phyloP scores from a whole-genome alignment of 1,140 invertebrate species.

The Meloidogyne floridensis region DNA sequence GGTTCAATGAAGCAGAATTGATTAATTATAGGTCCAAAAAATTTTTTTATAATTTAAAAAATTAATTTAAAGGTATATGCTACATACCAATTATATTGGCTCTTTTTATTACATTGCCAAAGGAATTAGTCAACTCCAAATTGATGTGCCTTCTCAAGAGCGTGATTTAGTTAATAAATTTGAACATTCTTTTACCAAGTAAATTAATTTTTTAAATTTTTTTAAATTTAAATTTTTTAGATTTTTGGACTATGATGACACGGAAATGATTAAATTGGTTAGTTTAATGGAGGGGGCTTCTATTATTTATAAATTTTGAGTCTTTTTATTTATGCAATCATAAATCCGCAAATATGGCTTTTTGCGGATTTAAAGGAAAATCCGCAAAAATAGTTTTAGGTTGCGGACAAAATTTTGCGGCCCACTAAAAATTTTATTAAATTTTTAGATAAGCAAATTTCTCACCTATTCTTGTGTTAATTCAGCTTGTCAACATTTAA shows the following conservation, averaged over 20 bases:
- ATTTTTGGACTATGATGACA: slow-evolving; percentile 42
- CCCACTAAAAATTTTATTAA: not conserved
- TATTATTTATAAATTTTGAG: not conserved
- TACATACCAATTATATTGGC: slow-evolving; percentile 45
- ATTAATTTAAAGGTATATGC: slow-evolving; percentile 39
- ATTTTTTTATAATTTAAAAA: not conserved
- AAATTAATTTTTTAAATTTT: not conserved
- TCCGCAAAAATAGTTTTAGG: no score
- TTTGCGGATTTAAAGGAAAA: no score
- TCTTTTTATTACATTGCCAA: slow-evolving; percentile 44
- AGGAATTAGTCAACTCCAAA: slow-evolving; percentile 35
- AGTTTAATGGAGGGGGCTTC: not conserved
- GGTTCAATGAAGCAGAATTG: slow-evolving; percentile 53
- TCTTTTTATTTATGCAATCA: not conserved
- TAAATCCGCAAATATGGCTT: no score
- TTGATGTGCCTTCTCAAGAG: slow-evolving; percentile 38
- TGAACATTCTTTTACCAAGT: slow-evolving; percentile 31
- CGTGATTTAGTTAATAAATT: slow-evolving; percentile 38
- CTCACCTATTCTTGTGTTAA: slow-evolving; percentile 9
- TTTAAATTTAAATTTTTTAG: slow-evolving; percentile 7
- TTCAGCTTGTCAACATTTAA: slow-evolving; percentile 32
- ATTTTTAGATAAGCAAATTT: slow-evolving; percentile 24
- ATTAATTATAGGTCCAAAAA: slow-evolving; percentile 42
- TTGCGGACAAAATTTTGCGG: no score
- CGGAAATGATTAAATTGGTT: slow-evolving; percentile 40